A percentile compares a stretch with the other conserved stretches of the same genome.
phyloP scores from a whole-genome alignment of 2,797 vertebrate genomes.

The Halcyon chelicuti region DNA sequence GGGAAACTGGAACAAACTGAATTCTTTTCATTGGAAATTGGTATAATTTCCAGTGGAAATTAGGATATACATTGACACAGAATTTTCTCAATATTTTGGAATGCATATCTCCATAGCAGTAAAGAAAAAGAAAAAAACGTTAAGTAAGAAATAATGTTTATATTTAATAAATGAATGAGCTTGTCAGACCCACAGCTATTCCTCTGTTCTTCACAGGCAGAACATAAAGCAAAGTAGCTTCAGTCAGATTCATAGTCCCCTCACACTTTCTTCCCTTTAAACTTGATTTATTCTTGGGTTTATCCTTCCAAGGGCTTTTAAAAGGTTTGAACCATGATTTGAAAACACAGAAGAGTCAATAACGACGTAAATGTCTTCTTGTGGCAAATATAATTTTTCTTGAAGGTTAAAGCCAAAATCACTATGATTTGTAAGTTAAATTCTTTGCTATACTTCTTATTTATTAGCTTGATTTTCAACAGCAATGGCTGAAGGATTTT shows the following conservation, averaged over 20 bases:
- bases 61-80: not conserved
- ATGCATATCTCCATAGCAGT: not conserved
- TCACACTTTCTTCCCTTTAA: not conserved
- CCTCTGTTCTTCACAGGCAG: not conserved
- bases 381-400: slow-evolving; percentile 21
- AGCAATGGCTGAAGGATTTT: slow-evolving; percentile 20
- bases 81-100: not conserved
- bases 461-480: slow-evolving; percentile 48
- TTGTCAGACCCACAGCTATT: not conserved
- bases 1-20: not conserved
- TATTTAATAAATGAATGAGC: not conserved
- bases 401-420: slow-evolving; percentile 56
- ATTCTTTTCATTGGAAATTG: not conserved
- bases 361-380: slow-evolving; percentile 44
- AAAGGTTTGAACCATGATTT: slow-evolving; percentile 14
- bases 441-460: slow-evolving; percentile 19
- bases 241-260: not conserved
- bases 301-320: slow-evolving; percentile 47
- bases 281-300: slow-evolving; percentile 16
- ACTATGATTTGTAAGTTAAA: slow-evolving; percentile 31
- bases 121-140: not conserved
- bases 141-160: not conserved
- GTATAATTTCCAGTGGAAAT: not conserved
- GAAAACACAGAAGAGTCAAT: slow-evolving; percentile 42
- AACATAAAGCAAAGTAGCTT: not conserved